These are phyloP conservation scores for Oophaga pumilio DNA, from an alignment of 2,113 vertebrate species.

Conservation along the genomic window DNA sequence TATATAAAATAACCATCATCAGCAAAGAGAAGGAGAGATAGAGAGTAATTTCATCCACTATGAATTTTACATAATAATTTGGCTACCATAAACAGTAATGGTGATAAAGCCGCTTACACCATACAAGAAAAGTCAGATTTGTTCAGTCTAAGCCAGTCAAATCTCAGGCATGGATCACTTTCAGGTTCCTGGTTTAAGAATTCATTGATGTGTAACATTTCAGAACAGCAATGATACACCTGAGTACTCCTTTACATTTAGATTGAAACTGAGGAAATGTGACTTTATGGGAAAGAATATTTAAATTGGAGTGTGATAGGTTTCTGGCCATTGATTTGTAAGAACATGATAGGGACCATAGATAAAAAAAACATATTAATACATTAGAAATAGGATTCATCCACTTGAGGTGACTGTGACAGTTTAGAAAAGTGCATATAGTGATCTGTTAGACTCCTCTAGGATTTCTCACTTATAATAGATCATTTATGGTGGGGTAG, in stretches of 20 bases:
- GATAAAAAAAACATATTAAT: background rate
- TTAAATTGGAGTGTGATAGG: constrained; percentile 11
- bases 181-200: background rate
- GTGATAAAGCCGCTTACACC: constrained; percentile 15
- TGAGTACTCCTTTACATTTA: constrained; percentile 52
- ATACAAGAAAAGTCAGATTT: constrained; percentile 7
- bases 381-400: background rate
- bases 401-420: background rate
- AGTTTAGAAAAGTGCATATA: background rate
- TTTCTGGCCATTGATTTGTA: constrained; percentile 22
- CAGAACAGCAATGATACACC: constrained; percentile 31
- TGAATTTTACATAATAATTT: constrained; percentile 51
- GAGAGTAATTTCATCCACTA: constrained; percentile 34
- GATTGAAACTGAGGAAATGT: constrained; percentile 20
- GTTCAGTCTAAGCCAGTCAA: background rate
- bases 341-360: background rate
- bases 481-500: background rate
- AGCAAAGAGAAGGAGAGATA: background rate
- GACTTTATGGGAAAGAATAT: constrained; percentile 6
- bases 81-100: constrained; percentile 22
- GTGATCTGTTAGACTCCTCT: background rate
- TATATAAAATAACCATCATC: constrained; percentile 20
- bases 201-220: constrained; percentile 44
- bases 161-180: constrained; percentile 22
- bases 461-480: background rate